A percentile compares a stretch with the other conserved stretches of the same genome.
phyloP scores from a whole-genome alignment of 2,797 vertebrate species.

The Alosa sapidissima region DNA sequence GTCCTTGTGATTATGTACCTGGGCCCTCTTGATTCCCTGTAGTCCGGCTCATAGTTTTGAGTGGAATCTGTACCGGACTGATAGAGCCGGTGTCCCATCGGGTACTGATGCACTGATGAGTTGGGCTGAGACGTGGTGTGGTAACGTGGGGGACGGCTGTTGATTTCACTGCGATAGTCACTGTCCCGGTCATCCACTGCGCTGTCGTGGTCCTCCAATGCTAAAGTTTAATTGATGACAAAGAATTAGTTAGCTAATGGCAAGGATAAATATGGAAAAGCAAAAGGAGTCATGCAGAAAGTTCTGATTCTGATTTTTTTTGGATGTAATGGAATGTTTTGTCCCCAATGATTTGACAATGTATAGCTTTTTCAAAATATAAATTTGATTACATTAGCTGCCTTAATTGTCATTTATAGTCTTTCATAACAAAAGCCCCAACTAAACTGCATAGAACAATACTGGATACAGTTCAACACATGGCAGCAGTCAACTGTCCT shows the following conservation, averaged over 20 bases:
- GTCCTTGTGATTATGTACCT: conserved; percentile 72
- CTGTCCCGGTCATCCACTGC: conserved; percentile 87
- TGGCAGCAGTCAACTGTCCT: neutral
- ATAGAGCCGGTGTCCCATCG: conserved; percentile 75
- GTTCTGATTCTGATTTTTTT: neutral
- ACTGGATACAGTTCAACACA: neutral
- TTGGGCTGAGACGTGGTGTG: conserved; percentile 88
- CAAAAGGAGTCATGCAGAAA: neutral
- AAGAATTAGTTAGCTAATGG: neutral
- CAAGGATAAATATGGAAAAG: neutral
- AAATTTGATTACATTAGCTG: neutral
- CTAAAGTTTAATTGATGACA: conserved; percentile 61
- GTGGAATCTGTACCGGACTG: conserved; percentile 75
- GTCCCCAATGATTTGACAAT: neutral
- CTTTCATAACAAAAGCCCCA: neutral
- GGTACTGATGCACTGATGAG: conserved; percentile 89
- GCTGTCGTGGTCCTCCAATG: conserved; percentile 90
- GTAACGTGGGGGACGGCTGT: conserved; percentile 83
- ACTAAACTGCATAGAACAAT: neutral
- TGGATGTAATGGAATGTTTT: neutral
- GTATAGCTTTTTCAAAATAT: neutral
- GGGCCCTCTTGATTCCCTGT: conserved; percentile 71
- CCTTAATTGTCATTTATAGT: neutral
- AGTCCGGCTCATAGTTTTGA: conserved; percentile 82
- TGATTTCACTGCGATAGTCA: conserved; percentile 91